Conservation (phyloP, 2,797 vertebrate genomes). For the Muscicapa striata region DNA sequence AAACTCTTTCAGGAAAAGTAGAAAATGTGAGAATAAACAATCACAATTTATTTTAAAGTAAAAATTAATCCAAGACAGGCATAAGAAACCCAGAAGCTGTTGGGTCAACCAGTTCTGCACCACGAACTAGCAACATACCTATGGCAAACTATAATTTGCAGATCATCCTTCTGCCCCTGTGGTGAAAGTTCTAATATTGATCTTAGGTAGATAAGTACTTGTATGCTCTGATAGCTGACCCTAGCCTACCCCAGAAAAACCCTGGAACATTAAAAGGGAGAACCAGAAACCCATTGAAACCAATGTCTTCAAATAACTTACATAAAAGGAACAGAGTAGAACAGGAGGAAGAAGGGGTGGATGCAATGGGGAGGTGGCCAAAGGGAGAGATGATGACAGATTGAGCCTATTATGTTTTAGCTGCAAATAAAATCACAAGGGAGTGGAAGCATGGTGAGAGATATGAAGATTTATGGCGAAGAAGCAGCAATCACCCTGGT, state of each 20-base stretch:
- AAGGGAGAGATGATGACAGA: not conserved
- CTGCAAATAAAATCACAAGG: not conserved
- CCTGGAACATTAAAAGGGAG: not conserved
- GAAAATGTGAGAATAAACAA: not conserved
- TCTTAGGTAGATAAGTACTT: not conserved
- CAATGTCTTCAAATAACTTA: not conserved
- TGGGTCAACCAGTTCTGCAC: not conserved
- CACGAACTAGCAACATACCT: not conserved
- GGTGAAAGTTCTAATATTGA: not conserved
- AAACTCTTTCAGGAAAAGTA: not conserved
- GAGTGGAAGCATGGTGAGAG: not conserved
- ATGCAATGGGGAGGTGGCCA: not conserved
- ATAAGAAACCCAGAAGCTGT: not conserved
- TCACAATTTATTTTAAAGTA: not conserved
- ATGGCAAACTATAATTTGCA: not conserved
- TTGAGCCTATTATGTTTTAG: not conserved
- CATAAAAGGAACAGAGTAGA: not conserved
- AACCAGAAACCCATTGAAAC: not conserved
- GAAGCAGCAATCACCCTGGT: not conserved
- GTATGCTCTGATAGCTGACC: not conserved
- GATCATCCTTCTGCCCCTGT: not conserved
- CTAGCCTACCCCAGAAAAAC: not conserved
- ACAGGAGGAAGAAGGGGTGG: not conserved
- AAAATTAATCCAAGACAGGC: not conserved
- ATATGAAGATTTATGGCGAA: not conserved